A percentile compares a stretch with the other conserved stretches of the same genome.
Evolutionary conservation across 2,797 vertebrate genomes (phyloP).

Genomic region (Sebastes hopkinsi): DNA sequence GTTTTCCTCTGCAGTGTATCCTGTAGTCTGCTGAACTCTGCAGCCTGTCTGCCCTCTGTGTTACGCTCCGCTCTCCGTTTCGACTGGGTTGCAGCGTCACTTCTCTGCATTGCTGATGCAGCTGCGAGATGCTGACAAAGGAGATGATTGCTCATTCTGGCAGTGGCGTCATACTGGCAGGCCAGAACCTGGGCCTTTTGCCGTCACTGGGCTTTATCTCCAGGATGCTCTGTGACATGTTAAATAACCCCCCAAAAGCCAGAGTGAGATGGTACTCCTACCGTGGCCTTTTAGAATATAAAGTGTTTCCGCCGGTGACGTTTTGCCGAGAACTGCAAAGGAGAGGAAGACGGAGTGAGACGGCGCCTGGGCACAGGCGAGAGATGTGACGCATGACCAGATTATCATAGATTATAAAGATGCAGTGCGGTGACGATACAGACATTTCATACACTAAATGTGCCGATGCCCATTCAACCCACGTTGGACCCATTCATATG

Average conservation of each 20-base stretch:
- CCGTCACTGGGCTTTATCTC: background rate
- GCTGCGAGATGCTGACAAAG: slow-evolving; percentile 54
- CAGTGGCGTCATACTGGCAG: background rate
- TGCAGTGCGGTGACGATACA: background rate
- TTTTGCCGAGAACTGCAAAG: background rate
- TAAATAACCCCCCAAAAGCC: background rate
- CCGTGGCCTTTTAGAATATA: background rate
- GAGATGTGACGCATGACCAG: background rate
- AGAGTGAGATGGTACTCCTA: background rate
- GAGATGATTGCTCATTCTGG: slow-evolving; percentile 32
- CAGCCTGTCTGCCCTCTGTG: slow-evolving; percentile 17
- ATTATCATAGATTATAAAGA: background rate
- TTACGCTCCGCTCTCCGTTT: slow-evolving; percentile 6
- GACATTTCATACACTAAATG: background rate
- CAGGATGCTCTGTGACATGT: background rate
- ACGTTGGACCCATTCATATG: background rate
- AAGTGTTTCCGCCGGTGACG: background rate
- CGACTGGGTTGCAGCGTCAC: slow-evolving; percentile 38
- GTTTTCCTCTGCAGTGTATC: slow-evolving; percentile 16
- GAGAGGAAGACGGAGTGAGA: background rate
- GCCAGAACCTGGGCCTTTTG: background rate
- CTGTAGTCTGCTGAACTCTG: slow-evolving; percentile 12
- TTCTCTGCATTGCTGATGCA: slow-evolving; percentile 67
- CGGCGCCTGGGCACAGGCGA: too few relatives aligned
- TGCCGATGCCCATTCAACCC: background rate